Evolutionary conservation across 2,797 vertebrate genomes (phyloP).

Genomic region (Spea hammondii): DNA sequence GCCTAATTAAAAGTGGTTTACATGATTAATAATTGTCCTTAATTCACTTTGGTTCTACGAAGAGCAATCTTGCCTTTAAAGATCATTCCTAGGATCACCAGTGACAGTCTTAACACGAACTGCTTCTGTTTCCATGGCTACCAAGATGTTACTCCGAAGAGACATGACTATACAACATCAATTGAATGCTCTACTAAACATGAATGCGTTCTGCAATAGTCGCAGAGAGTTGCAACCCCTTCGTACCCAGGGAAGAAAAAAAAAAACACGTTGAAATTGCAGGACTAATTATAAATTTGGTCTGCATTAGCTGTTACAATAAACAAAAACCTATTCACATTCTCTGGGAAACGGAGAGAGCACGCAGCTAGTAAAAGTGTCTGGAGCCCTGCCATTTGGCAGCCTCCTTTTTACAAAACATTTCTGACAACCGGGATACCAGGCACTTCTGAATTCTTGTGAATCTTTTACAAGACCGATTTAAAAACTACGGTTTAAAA

Average conservation of each 20-base stretch:
- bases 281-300: slow-evolving; percentile 47
- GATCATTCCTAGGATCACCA: slow-evolving; percentile 17
- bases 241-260: slow-evolving; percentile 39
- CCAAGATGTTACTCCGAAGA: slow-evolving; percentile 42
- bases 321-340: slow-evolving; percentile 48
- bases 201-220: slow-evolving; percentile 46
- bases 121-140: slow-evolving; percentile 44
- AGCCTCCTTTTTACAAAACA: slow-evolving; percentile 1
- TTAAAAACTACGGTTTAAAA: slow-evolving; percentile 17
- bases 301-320: slow-evolving; percentile 28
- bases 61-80: slow-evolving; percentile 29
- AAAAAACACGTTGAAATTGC: slow-evolving; percentile 31
- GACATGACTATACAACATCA: slow-evolving; percentile 46
- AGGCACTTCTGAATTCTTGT: slow-evolving; percentile 34
- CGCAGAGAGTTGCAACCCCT: slow-evolving; percentile 39
- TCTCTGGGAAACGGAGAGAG: slow-evolving; percentile 38
- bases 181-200: slow-evolving; percentile 54
- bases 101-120: slow-evolving; percentile 33
- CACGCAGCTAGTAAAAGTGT: slow-evolving; percentile 41
- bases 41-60: slow-evolving; percentile 9
- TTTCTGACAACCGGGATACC: slow-evolving; percentile 39
- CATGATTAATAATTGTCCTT: slow-evolving; percentile 17
- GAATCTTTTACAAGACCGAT: neutral
- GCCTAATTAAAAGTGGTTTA: slow-evolving; percentile 4
- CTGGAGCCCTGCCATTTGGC: slow-evolving; percentile 45